phyloP scores from a whole-genome alignment of 2,888 invertebrate species.

The Dolichomitus sp. region DNA sequence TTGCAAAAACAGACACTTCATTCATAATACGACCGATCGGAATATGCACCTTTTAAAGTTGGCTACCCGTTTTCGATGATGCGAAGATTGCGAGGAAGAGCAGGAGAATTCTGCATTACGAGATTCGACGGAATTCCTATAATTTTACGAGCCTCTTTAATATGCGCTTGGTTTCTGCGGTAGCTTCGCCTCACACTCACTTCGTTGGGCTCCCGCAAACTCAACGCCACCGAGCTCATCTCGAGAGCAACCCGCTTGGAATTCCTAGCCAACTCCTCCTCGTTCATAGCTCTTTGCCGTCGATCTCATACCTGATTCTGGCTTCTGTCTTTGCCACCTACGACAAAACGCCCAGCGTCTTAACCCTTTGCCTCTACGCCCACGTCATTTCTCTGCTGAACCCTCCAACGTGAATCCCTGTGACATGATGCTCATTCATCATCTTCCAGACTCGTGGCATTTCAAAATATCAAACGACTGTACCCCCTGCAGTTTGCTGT shows the following conservation, averaged over 20 bases:
- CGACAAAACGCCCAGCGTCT: constrained; percentile 27
- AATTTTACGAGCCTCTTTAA: constrained; percentile 82
- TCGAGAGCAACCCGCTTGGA: constrained; percentile 52
- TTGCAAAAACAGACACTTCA: not conserved
- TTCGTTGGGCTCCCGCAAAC: constrained; percentile 51
- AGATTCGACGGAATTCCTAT: constrained; percentile 81
- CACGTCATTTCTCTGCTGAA: constrained; percentile 9
- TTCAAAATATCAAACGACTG: constrained; percentile 4
- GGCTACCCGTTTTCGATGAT: constrained; percentile 17
- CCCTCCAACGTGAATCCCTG: not conserved
- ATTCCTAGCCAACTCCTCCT: constrained; percentile 54
- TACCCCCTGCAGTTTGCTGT: not conserved
- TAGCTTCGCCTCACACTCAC: constrained; percentile 56
- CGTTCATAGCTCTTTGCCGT: constrained; percentile 39
- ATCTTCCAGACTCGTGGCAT: constrained; percentile 31
- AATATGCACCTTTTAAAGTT: not conserved
- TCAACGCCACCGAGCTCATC: constrained; percentile 48
- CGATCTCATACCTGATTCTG: constrained; percentile 50
- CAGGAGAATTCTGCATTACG: constrained; percentile 73
- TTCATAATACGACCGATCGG: not conserved
- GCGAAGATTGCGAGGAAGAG: constrained; percentile 26
- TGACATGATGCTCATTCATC: constrained; percentile 35
- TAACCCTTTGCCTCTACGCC: constrained; percentile 48
- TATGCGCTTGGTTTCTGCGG: constrained; percentile 79
- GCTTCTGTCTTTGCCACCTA: constrained; percentile 57